Conservation (phyloP, 2,888 invertebrate genomes). For the Tanypteryx hageni region DNA sequence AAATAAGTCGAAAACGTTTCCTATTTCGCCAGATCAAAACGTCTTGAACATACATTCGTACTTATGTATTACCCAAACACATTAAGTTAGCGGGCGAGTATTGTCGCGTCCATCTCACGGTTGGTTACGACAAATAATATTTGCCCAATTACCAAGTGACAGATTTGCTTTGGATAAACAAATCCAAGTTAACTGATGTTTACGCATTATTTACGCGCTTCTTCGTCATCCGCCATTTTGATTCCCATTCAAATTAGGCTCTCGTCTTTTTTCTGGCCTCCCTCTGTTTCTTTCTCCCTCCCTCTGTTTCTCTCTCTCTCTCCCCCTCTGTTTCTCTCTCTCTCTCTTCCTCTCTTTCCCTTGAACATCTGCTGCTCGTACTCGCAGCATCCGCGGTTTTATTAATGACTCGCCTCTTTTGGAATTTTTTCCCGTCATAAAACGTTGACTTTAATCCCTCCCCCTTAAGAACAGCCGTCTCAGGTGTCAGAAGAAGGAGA, state of each 20-base stretch:
- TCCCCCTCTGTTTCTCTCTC: neutral
- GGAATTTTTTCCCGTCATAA: slow-evolving; percentile 10
- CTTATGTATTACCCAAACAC: too few relatives aligned
- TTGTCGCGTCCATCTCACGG: too few relatives aligned
- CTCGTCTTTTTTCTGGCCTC: neutral
- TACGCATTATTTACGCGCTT: too few relatives aligned
- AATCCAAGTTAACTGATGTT: too few relatives aligned
- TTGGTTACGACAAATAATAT: too few relatives aligned
- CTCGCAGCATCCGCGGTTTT: slow-evolving; percentile 11
- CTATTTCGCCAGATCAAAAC: too few relatives aligned
- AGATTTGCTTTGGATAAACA: too few relatives aligned
- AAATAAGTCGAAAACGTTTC: too few relatives aligned
- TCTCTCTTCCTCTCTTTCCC: neutral
- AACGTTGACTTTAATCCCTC: slow-evolving; percentile 6
- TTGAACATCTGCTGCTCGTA: neutral
- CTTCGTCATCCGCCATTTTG: too few relatives aligned
- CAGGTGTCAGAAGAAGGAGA: neutral
- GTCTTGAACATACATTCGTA: too few relatives aligned
- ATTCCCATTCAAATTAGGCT: neutral
- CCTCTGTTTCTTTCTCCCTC: neutral
- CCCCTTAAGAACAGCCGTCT: neutral
- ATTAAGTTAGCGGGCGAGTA: too few relatives aligned
- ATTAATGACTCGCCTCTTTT: slow-evolving; percentile 3
- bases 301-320: neutral
- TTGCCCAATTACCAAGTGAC: too few relatives aligned